Conservation (phyloP, 1,140 invertebrate species). For the Trialeurodes vaporariorum region DNA sequence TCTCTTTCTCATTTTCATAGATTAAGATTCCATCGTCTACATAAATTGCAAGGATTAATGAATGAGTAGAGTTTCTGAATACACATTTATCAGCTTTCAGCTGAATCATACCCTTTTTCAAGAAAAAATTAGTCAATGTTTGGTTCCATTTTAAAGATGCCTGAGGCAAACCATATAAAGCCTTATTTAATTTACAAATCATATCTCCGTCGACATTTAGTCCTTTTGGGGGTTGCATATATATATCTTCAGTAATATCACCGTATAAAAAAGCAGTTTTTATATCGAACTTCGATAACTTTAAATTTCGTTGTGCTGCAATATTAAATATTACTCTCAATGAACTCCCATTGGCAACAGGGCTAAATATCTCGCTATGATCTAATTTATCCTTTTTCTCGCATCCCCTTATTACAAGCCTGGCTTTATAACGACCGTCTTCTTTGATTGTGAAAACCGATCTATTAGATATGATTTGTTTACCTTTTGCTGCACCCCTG, state of each 20-base stretch:
- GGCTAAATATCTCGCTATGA: slow-evolving; percentile 7
- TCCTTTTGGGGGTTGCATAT: slow-evolving; percentile 31
- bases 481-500: neutral
- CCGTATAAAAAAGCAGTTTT: slow-evolving; percentile 23
- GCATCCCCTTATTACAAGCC: slow-evolving; percentile 11
- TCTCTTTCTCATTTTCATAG: no score
- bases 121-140: neutral
- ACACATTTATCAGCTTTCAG: no score
- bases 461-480: slow-evolving; percentile 4
- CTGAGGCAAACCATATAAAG: neutral
- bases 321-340: slow-evolving; percentile 5
- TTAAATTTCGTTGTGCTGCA: neutral
- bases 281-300: slow-evolving; percentile 3
- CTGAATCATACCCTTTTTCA: neutral
- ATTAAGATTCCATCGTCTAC: no score
- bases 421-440: slow-evolving; percentile 11
- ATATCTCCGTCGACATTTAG: slow-evolving; percentile 14
- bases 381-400: slow-evolving; percentile 2
- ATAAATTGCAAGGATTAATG: no score
- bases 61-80: no score
- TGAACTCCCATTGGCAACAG: slow-evolving; percentile 3
- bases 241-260: slow-evolving; percentile 29
- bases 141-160: neutral
- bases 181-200: slow-evolving; percentile 12
- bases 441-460: slow-evolving; percentile 11